A percentile compares a stretch with the other conserved stretches of the same genome.
Conservation (phyloP, 2,888 invertebrate genomes). For the Iselma pallidipennis region DNA sequence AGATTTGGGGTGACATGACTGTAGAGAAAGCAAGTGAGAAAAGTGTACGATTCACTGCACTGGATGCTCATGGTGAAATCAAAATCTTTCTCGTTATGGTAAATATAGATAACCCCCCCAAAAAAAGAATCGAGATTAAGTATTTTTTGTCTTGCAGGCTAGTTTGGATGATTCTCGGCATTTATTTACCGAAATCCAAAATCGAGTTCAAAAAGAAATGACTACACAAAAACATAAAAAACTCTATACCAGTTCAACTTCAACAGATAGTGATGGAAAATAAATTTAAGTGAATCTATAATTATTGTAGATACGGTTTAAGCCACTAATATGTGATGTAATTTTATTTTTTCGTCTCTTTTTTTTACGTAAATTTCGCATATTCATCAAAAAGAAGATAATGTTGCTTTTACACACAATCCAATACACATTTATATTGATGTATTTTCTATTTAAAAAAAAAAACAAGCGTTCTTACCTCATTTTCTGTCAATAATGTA, state of each 20-base stretch:
- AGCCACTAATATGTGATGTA: too few species aligned
- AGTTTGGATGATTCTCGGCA: slow-evolving; percentile 72
- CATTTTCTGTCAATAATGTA: too few species aligned
- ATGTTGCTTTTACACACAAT: too few species aligned
- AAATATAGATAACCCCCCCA: slow-evolving; percentile 37
- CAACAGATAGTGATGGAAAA: not conserved
- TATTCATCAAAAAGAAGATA: too few species aligned
- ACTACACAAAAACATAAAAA: slow-evolving; percentile 46
- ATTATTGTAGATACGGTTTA: too few species aligned
- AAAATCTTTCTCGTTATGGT: slow-evolving; percentile 87
- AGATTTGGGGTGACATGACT: slow-evolving; percentile 91
- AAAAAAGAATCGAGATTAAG: slow-evolving; percentile 10
- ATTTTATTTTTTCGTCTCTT: too few species aligned
- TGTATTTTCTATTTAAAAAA: too few species aligned
- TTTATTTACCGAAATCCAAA: slow-evolving; percentile 65
- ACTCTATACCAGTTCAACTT: slow-evolving; percentile 3
- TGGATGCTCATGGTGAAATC: slow-evolving; percentile 79
- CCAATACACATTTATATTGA: too few species aligned
- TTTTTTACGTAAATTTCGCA: too few species aligned
- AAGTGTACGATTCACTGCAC: slow-evolving; percentile 85
- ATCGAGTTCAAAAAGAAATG: slow-evolving; percentile 59
- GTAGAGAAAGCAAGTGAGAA: slow-evolving; percentile 85
- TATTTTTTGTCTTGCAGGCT: slow-evolving; percentile 56
- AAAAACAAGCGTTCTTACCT: too few species aligned
- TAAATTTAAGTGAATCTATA: not conserved